Percentiles rank a stretch among this genome's conserved stretches.
Evolutionary conservation across 1,140 invertebrate species (phyloP).

Genomic region (Drosophila azteca): DNA sequence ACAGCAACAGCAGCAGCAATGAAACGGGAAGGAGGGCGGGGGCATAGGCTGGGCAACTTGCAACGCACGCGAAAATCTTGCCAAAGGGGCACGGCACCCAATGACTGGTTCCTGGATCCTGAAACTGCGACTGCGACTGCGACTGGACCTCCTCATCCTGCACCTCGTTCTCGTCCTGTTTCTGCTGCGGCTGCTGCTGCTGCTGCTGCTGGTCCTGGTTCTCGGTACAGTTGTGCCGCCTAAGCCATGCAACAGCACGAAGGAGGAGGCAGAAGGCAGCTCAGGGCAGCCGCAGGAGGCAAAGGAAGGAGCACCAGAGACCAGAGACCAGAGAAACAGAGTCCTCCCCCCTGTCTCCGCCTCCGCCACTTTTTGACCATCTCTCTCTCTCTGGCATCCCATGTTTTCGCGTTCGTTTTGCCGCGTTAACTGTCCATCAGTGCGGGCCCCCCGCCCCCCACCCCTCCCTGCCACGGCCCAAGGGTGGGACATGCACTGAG

Average conservation of each 20-base stretch:
- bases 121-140: constrained; percentile 17
- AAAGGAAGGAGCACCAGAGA: constrained; percentile 9
- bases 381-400: constrained; percentile 13
- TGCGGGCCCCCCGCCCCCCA: constrained; percentile 48
- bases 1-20: constrained; percentile 6
- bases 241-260: constrained; percentile 61
- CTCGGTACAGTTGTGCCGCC: constrained; percentile 77
- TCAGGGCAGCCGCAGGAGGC: constrained; percentile 21
- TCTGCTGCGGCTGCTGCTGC: too few species aligned
- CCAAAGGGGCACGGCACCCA: constrained; percentile 43
- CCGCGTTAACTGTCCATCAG: constrained; percentile 82
- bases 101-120: constrained; percentile 38
- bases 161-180: too few species aligned
- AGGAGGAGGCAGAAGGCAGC: constrained; percentile 5
- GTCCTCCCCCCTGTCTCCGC: background rate
- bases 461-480: background rate
- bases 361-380: constrained; percentile 16
- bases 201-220: constrained; percentile 1
- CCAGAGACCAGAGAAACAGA: constrained; percentile 15
- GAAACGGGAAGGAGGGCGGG: background rate
- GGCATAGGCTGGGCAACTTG: constrained; percentile 56
- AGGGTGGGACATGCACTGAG: constrained; percentile 20
- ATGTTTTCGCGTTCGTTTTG: constrained; percentile 79
- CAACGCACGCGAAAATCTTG: constrained; percentile 80
- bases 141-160: too few species aligned